Base-by-base conservation (phyloP, 2,113 vertebrate species). In the Emydura subglobosa region DNA sequence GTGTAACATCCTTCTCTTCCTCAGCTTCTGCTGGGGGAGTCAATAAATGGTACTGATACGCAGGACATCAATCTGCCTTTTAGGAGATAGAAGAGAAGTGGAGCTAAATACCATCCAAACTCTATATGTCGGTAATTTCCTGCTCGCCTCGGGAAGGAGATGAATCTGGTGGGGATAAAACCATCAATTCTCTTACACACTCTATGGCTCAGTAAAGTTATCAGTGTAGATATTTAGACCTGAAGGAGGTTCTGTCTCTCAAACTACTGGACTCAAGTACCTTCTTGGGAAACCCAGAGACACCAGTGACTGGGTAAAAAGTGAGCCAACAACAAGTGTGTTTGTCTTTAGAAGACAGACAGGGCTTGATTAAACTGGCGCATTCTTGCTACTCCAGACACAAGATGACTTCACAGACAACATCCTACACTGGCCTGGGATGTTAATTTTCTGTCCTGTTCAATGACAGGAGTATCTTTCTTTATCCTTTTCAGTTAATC, bases 1-100 rank as follows among this genome's bases (percentile, higher is more conserved):
- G 94, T 84, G 27, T 91, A 97, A 95, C 82, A 94, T 94, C 91
- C 95, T 97, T 97, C 86, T 97, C 97, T 97, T 98, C 96, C 96
- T 97, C 97, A 96, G 93, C 96, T 96, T 97, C 87, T 96, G 96
- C 97, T 94, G 94, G 93, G 97, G 96, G 96, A 96, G 97, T 97
- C 97, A 95, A 96, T 96, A 98, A 96, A 88, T 90, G 95, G 94
- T 96, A 97, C 85, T 86, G 93, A 92, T 96, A 96, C 82, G 92
- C 94, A 97, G 93, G 96, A 94, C 94, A 96, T 85, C 1, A 6
- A 95, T 91, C 96, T 97, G 96, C 95, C 94, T 89, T 86, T 91
- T 92, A 6, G 59, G 88, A 92, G 91, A 94, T 88, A 85, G 95
- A 96, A 94, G 92, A 95, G 91, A 96, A 97, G 96, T 95, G 96